Base-by-base conservation (phyloP, 2,797 vertebrate genomes). In the Tapirus indicus region DNA sequence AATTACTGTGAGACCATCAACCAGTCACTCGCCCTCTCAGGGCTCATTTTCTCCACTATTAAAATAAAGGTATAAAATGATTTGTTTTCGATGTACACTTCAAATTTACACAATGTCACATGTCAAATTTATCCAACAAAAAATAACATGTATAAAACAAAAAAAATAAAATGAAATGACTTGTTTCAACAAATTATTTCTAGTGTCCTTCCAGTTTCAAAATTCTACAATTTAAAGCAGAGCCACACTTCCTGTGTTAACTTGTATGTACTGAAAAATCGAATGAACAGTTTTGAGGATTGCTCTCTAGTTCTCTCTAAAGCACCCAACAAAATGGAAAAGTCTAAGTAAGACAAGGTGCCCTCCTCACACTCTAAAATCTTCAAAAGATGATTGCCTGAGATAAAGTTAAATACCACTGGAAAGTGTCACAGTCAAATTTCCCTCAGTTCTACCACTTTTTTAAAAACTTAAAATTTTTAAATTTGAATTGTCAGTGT, bases 41-140 rank as follows among this genome's bases (percentile, higher is more conserved):
- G 23, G 58, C 27, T 88, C 58, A 49, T 83, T 69, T 94, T 94
- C 75, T 88, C 10, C 72, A 83, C 35, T 66, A 78, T 64, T 41
- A 20, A 91, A 96, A 82, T 14, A 66, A 79, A 89, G 72, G 68
- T 38, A 72, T 58, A 68, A 84, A 93, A 69, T 29, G 35, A 87
- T 25, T 58, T 80, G 47, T 74, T 66, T 74, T 18, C 4, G 13
- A 52, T 16, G 14, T 52, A 52, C 49, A 52, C 49, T 13, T 52
- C 14, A 52, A 52, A 47, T 47, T 52, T 52, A 52, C 52, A 14
- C 47, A 58, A 56, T 52, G 52, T 91, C 52, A 27, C 38, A 52
- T 52, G 49, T 52, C 49, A 52, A 52, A 52, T 52, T 52, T 52
- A 52, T 52, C 49, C 49, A 52, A 52, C 49, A 52, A 52, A 52